Percentiles rank a stretch among this genome's conserved stretches.
phyloP scores from a whole-genome alignment of 2,797 vertebrate species.

The Neopelma chrysocephalum region DNA sequence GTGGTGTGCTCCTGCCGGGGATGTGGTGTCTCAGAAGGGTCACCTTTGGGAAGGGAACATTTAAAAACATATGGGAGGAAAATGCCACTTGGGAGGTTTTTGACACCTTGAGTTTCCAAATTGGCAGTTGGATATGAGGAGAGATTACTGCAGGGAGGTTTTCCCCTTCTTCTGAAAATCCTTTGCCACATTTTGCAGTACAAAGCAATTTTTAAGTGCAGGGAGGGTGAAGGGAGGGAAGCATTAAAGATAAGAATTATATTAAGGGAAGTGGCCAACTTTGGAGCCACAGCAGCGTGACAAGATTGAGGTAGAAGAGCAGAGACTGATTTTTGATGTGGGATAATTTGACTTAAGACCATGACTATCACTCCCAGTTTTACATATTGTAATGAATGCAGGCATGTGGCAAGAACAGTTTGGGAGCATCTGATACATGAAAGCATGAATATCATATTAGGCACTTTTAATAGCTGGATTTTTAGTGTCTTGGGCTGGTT shows the following conservation, averaged over 20 bases:
- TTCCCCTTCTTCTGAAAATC: not conserved
- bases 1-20: not conserved
- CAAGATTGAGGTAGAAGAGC: conserved; percentile 30
- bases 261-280: conserved; percentile 6
- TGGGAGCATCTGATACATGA: conserved; percentile 41
- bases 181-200: not conserved
- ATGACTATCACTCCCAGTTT: conserved; percentile 4
- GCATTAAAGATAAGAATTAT: not conserved
- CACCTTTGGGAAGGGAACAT: not conserved
- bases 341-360: conserved; percentile 31
- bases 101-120: not conserved
- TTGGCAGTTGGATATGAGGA: not conserved
- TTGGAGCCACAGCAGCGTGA: not conserved
- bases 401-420: conserved; percentile 22
- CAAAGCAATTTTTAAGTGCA: not conserved
- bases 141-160: not conserved
- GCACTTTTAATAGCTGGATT: conserved; percentile 16
- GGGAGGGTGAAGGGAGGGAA: not conserved
- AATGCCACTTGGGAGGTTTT: not conserved
- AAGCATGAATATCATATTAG: conserved; percentile 44
- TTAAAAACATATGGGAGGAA: conserved; percentile 6
- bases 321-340: conserved; percentile 10
- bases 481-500: not conserved
- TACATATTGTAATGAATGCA: conserved; percentile 42
- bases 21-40: not conserved